Evolutionary conservation across 2,888 invertebrate genomes (phyloP), one percentile per base, ranked within the genome.

Genomic region (Caradrina kadenii): DNA sequence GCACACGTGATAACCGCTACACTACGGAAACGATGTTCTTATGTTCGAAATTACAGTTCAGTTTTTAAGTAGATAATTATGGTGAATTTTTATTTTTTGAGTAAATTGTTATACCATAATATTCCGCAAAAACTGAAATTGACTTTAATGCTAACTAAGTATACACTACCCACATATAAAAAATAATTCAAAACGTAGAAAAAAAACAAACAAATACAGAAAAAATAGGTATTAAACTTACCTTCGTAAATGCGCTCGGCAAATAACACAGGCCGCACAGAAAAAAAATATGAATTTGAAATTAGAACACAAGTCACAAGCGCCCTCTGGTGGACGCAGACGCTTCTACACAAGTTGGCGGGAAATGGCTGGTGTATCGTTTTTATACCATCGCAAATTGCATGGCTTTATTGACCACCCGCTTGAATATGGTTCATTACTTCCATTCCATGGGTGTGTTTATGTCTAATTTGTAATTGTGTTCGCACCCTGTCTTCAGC

Each of bases 1-100:
- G 97, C 97, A 97, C 97, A 97, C 97, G 97, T 97, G 97, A 97
- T 97, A 97, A 97, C 97, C 97, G 96, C 97, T 97, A 97, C 97
- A 97, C 97, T 97, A 97, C 97, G 96, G 96, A 96, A 97, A 97
- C 96, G 79, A 8, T 81, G 0, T 35, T 35, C 0, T 0, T 0
- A 0, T 0, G 0, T 0, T 0, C 0, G 45, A 85, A 85, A 80
- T 81, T 63, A 4, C 7, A 6, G 17, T 60, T 62, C 0, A 31
- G 0, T 49, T 63, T 0, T 63, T 0, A 22, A 22, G 6, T 15
- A 49, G 5, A 15, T 26, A 26, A 15, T 15, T 15, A 3, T 1
- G 15, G 3, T 42, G 11, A 4, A 35, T 1, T 8, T 3, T 1
- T 21, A 1, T 13, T 1, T 22, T 52, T 45, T 31, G 2, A 39